Conservation (phyloP, 92 coral and sea anemone species). For the Palythoa grandis region DNA sequence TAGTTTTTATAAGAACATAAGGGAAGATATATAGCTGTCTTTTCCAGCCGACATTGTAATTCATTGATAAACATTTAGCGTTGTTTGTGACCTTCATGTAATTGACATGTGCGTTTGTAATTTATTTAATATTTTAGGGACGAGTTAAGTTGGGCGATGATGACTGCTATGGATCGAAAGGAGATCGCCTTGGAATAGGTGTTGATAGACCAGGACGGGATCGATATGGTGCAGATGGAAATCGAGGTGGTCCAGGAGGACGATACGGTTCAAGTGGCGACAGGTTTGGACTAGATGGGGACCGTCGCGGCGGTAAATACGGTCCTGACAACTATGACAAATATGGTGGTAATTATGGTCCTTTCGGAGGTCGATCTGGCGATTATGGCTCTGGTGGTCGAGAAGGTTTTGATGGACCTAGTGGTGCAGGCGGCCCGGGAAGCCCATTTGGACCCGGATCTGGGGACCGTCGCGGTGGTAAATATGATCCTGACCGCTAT, state of each 20-base stretch:
- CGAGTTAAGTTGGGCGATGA: not conserved
- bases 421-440: conserved; percentile 19
- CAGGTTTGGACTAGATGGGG: too few species aligned
- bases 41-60: too few species aligned
- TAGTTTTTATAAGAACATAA: too few species aligned
- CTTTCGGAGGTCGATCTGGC: not conserved
- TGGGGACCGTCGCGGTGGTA: too few species aligned
- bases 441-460: not conserved
- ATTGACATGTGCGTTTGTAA: not conserved
- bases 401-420: not conserved
- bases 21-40: too few species aligned
- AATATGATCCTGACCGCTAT: too few species aligned
- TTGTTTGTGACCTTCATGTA: not conserved
- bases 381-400: not conserved
- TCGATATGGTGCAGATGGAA: not conserved
- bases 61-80: too few species aligned
- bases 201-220: conserved; percentile 17
- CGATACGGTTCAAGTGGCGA: not conserved
- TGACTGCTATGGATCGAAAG: not conserved
- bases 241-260: not conserved
- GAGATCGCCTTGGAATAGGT: conserved; percentile 1
- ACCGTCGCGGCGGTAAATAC: too few species aligned
- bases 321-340: too few species aligned
- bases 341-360: not conserved
- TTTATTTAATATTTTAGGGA: not conserved